Percentiles rank a stretch among this genome's conserved stretches.
Evolutionary conservation across 2,113 vertebrate genomes (phyloP).

Genomic region (Polyodon spathula): DNA sequence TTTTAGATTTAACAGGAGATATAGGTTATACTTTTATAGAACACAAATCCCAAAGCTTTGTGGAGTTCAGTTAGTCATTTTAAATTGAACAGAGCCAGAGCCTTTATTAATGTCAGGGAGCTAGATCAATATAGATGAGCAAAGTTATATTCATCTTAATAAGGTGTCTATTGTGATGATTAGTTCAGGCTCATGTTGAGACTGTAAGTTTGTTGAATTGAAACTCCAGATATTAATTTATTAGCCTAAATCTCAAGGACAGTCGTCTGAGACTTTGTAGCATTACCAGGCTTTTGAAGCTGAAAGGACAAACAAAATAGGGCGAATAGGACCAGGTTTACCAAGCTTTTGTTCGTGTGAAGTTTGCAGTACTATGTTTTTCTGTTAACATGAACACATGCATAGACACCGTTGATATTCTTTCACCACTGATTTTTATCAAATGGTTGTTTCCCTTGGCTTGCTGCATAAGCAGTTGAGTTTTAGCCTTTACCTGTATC

Average conservation of each 20-base stretch:
- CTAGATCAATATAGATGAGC: slow-evolving; percentile 25
- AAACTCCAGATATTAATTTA: not conserved
- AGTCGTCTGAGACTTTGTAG: not conserved
- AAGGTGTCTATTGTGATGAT: slow-evolving; percentile 22
- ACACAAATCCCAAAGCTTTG: not conserved
- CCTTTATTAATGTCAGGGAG: slow-evolving; percentile 19
- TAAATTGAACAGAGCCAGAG: slow-evolving; percentile 26
- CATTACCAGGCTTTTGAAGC: not conserved
- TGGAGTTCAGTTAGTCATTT: slow-evolving; percentile 2
- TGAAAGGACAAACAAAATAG: not conserved
- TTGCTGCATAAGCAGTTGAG: too few relatives aligned
- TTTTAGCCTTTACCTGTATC: too few relatives aligned
- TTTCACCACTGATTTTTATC: too few relatives aligned
- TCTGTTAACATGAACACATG: too few relatives aligned
- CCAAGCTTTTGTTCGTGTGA: too few relatives aligned
- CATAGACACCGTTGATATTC: too few relatives aligned
- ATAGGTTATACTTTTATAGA: not conserved
- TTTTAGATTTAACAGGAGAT: too few relatives aligned
- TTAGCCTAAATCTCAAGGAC: not conserved
- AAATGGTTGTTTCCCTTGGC: too few relatives aligned
- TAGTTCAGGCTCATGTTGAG: slow-evolving; percentile 25
- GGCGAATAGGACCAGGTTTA: too few relatives aligned
- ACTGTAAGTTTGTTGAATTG: slow-evolving; percentile 5
- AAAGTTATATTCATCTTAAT: slow-evolving; percentile 15
- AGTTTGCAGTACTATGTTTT: too few relatives aligned